A percentile compares a stretch with the other conserved stretches of the same genome.
Conservation (phyloP, 1,140 invertebrate genomes). For the Hypsibius dujardini region DNA sequence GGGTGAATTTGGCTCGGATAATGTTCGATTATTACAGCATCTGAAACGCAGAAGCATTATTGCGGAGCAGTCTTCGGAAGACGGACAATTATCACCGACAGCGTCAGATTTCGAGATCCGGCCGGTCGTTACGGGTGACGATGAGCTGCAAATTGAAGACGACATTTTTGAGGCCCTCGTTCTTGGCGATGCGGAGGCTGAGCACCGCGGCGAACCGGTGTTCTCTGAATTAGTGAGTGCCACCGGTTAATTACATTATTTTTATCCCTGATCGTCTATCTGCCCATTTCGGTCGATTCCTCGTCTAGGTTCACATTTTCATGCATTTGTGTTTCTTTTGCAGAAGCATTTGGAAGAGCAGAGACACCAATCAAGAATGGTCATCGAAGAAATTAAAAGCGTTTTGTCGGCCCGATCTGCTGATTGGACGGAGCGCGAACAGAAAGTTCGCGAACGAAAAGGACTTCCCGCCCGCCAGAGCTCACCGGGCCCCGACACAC, state of each 20-base stretch:
- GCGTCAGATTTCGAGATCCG: not conserved
- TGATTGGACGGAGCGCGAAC: not conserved
- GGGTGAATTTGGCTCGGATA: not conserved
- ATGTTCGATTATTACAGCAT: not conserved
- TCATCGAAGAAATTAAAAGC: constrained; percentile 10
- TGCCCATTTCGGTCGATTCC: not conserved
- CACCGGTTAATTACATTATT: not conserved
- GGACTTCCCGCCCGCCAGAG: not conserved
- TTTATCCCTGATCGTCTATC: not conserved
- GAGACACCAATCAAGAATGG: not conserved
- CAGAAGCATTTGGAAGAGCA: constrained; percentile 1
- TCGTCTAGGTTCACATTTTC: not conserved
- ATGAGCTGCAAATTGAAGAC: not conserved
- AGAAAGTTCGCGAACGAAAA: not conserved
- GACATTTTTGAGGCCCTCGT: constrained; percentile 7
- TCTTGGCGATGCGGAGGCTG: not conserved
- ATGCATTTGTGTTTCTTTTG: not conserved
- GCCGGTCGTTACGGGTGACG: not conserved
- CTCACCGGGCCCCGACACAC: not conserved
- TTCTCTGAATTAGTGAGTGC: constrained; percentile 5
- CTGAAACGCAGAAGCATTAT: not conserved
- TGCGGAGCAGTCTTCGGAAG: not conserved
- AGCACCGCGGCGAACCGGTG: constrained; percentile 5
- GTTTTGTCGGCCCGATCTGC: not conserved
- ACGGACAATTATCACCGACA: not conserved